Conservation (phyloP, 1,140 invertebrate genomes). For the Bombus polaris region DNA sequence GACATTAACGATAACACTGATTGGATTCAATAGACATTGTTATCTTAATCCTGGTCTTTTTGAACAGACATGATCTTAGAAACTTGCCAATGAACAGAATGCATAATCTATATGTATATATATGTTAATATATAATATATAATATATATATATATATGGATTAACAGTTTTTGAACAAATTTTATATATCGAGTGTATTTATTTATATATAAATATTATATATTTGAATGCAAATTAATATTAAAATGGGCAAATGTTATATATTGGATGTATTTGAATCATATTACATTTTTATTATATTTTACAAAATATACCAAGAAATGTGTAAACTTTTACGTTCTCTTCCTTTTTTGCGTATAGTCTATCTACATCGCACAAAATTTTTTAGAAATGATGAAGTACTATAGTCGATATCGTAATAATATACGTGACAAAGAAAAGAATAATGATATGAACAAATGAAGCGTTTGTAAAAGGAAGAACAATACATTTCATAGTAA, state of each 20-base stretch:
- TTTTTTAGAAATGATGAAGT: not conserved
- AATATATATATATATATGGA: not conserved
- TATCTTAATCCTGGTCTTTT: constrained; percentile 86
- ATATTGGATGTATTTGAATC: not conserved
- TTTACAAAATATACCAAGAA: constrained; percentile 25
- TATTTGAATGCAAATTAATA: not conserved
- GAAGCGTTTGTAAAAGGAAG: not conserved
- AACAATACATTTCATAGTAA: not conserved
- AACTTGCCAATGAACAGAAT: not conserved
- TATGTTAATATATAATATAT: not conserved
- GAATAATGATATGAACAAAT: not conserved
- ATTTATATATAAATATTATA: not conserved
- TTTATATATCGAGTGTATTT: not conserved
- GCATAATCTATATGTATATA: not conserved
- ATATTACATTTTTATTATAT: constrained; percentile 21
- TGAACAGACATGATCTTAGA: constrained; percentile 55
- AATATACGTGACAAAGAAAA: not conserved
- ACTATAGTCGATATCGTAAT: not conserved
- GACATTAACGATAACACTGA: constrained; percentile 83
- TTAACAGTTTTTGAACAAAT: constrained; percentile 5
- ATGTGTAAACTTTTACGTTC: constrained; percentile 21
- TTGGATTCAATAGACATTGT: constrained; percentile 85
- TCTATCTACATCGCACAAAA: not conserved
- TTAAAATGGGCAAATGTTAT: constrained; percentile 1
- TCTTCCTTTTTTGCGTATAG: not conserved